Conservation (phyloP, 2,888 invertebrate species). For the Microplitis manilae region DNA sequence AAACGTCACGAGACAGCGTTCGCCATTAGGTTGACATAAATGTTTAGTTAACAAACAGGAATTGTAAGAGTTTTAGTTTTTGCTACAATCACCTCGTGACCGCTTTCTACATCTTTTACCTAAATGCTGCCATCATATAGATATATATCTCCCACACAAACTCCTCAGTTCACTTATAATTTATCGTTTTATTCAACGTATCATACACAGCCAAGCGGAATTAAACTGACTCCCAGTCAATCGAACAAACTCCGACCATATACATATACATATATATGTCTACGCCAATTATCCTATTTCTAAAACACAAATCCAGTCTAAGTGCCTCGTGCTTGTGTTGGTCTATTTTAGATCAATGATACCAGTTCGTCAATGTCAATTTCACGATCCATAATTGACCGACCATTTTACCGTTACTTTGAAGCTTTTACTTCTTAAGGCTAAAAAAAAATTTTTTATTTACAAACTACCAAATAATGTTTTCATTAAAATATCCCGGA, state of each 20-base stretch:
- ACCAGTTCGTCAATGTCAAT: slow-evolving; percentile 21
- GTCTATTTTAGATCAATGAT: slow-evolving; percentile 32
- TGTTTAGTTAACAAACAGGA: slow-evolving; percentile 42
- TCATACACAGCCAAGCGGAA: neutral
- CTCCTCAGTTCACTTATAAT: neutral
- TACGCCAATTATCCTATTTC: slow-evolving; percentile 41
- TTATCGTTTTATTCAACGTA: slow-evolving; percentile 14
- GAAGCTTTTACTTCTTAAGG: no score
- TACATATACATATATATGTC: neutral
- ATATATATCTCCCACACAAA: neutral
- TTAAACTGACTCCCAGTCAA: neutral
- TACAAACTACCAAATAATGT: no score
- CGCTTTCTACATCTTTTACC: slow-evolving; percentile 7
- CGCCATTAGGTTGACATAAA: slow-evolving; percentile 3
- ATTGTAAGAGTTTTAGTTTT: slow-evolving; percentile 33
- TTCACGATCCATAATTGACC: neutral
- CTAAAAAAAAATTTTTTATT: no score
- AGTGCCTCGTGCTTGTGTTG: neutral
- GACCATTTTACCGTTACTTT: no score
- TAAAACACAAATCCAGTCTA: slow-evolving; percentile 22
- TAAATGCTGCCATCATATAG: neutral
- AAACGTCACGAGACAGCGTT: neutral
- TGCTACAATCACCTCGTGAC: slow-evolving; percentile 26
- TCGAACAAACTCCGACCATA: neutral
- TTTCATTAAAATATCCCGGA: neutral